Base-by-base conservation (phyloP, 1,140 invertebrate genomes). In the Brachionus asplanchnoidis region DNA sequence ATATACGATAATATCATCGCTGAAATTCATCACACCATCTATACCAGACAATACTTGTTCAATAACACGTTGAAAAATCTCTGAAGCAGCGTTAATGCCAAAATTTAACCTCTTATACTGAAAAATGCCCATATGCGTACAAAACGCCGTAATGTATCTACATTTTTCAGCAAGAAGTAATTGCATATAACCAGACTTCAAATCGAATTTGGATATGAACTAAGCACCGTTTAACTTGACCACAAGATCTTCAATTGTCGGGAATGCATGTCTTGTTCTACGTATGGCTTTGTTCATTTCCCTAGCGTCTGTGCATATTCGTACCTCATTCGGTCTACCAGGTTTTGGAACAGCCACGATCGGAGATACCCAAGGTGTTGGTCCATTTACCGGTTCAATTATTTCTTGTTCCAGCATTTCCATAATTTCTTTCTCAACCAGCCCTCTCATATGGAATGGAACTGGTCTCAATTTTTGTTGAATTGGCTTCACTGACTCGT, bases 341-440 rank as follows among this genome's bases (percentile, higher is more conserved):
- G 87, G 86, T 46, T 87, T 88, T 6, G 86, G 70, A 1, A 87
- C 87, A 2, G 88, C 46, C 6, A 89, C 87, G 14, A 88, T 68
- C 0, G 87, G 87, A 23, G 86, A 86, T 3, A 87, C 87, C 87
- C 86, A 88, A 11, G 86, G 86, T n/a, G 86, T 88, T 2, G 87
- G 85, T 9, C 86, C 86, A 12, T 66, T 73, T 20, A 86, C 84
- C 12, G 80, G 85, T 82, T 87, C 86, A 42, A 88, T 87, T 17
- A 88, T 85, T 20, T 86, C 87, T 28, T 68, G 26, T 46, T 86
- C 53, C 12, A 60, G 14, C 14, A 85, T 23, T 50, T 50, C 46
- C 46, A 12, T 50, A 50, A 50, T 50, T 66, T 66, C 60, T 23
- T 23, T 32, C 23, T 66, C 60, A 66, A 66, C 60, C 11, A 66